phyloP scores from a whole-genome alignment of 2,888 invertebrate genomes.

The Drosophila pseudotalamancana region DNA sequence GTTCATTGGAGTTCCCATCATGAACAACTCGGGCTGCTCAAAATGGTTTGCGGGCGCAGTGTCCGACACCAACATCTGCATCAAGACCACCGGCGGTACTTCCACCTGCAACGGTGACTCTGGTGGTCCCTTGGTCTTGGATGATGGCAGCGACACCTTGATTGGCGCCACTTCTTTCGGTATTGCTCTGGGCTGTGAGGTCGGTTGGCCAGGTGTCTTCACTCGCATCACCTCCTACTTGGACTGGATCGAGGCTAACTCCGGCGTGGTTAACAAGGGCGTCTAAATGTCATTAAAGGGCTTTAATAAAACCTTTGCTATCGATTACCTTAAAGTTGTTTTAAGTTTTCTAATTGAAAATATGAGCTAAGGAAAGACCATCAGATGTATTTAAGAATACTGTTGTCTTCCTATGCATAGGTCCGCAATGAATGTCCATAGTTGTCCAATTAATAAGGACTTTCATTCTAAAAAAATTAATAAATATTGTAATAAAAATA shows the following conservation, averaged over 20 bases:
- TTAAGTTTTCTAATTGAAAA: too few species aligned
- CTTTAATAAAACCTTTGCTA: too few species aligned
- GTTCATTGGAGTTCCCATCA: conserved; percentile 61
- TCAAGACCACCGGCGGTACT: conserved; percentile 68
- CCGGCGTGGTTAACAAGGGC: conserved; percentile 58
- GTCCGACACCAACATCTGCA: conserved; percentile 65
- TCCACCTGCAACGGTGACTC: conserved; percentile 82
- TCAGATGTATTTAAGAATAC: too few species aligned
- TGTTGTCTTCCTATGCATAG: too few species aligned
- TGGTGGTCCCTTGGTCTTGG: conserved; percentile 80
- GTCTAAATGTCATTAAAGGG: too few species aligned
- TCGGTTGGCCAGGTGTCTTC: conserved; percentile 81
- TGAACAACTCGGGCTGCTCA: conserved; percentile 63
- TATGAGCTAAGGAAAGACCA: too few species aligned
- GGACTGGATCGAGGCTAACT: conserved; percentile 77
- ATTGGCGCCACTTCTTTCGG: conserved; percentile 82
- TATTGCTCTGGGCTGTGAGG: conserved; percentile 78
- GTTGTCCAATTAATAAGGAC: too few species aligned
- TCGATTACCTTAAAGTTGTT: too few species aligned
- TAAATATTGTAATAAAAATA: too few species aligned
- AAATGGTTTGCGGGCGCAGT: conserved; percentile 62
- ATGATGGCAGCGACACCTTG: conserved; percentile 54
- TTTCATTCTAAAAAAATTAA: too few species aligned
- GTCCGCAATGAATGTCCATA: too few species aligned
- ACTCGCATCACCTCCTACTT: conserved; percentile 79